These are phyloP conservation scores for Ianthella basta DNA, from an alignment of 37 sponge, comb jelly and placozoan species.

Conservation along the genomic window DNA sequence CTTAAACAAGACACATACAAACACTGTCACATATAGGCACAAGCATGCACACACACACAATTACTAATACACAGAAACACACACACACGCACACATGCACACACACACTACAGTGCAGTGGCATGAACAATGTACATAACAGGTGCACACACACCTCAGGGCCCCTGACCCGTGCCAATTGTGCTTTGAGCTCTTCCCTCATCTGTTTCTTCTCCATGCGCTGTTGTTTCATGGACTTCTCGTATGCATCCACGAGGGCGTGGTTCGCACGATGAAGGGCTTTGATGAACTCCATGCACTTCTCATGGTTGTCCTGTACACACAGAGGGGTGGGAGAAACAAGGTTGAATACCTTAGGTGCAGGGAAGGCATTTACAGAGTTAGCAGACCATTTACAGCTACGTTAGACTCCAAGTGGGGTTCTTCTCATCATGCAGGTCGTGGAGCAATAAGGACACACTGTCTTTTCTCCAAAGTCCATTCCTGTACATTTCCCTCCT, in stretches of 20 bases:
- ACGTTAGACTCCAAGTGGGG: too few relatives aligned
- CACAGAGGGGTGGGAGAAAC: neutral
- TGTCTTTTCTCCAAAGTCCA: too few relatives aligned
- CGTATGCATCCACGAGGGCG: conserved; percentile 88
- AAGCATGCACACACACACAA: too few relatives aligned
- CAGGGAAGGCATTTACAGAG: too few relatives aligned
- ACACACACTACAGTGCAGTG: too few relatives aligned
- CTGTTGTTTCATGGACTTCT: conserved; percentile 86
- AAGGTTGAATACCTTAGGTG: too few relatives aligned
- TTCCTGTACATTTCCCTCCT: too few relatives aligned
- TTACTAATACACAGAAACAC: too few relatives aligned
- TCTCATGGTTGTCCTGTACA: conserved; percentile 68
- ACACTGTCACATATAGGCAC: too few relatives aligned
- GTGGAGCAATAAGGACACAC: neutral
- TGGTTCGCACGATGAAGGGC: conserved; percentile 77
- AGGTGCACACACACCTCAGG: neutral
- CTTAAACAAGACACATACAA: neutral
- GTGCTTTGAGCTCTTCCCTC: conserved; percentile 62
- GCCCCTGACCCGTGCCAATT: conserved; percentile 42
- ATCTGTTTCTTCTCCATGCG: conserved; percentile 75
- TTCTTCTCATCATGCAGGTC: too few relatives aligned
- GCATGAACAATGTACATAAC: neutral
- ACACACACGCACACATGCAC: too few relatives aligned
- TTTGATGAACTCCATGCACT: conserved; percentile 78
- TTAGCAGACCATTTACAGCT: too few relatives aligned